Evolutionary conservation across 1,140 invertebrate species (phyloP), one percentile per base, ranked within the genome.

Genomic region (Galleria mellonella): DNA sequence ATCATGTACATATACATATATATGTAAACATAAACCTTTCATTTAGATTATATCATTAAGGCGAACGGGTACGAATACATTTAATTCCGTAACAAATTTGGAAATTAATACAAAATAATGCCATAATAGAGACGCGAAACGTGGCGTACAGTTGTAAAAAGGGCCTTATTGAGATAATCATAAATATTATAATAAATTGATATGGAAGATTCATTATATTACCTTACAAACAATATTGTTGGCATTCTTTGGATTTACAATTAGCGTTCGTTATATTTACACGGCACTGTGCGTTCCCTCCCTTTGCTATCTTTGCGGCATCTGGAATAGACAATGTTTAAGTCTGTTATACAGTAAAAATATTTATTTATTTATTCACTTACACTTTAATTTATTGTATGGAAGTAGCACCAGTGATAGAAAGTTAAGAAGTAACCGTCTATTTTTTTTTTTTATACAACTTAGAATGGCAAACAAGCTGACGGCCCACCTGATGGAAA

Each of bases 171-270:
- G 28, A 38, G 43, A 32, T 40, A 43, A 27, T 11, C 9, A 12
- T 23, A 15, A 14, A 1, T 32, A 37, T 33, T 43, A 49, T 48
- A 45, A 38, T 23, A 47, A 43, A 36, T 57, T 54, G 55, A 51
- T 51, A 56, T 54, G 55, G 53, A 72, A 70, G 66, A 68, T 66
- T 65, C 49, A 49, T 28, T 23, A 23, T 23, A 23, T 23, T 23
- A 23, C 17, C 6, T 45, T 32, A 61, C 47, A 36, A 52, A 47
- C 43, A 51, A 56, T 28, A 40, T 49, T 55, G 51, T 78, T 79
- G 75, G 75, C 75, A 74, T 66, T 62, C 44, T 23, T 62, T 55
- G 64, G 69, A 67, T 76, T 63, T 76, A 79, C 75, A 79, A 63
- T 41, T 46, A 54, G 43, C 55, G 44, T 51, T 47, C 68, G 46